Conservation (phyloP, 1,140 invertebrate genomes). For the Drosophila erecta region DNA sequence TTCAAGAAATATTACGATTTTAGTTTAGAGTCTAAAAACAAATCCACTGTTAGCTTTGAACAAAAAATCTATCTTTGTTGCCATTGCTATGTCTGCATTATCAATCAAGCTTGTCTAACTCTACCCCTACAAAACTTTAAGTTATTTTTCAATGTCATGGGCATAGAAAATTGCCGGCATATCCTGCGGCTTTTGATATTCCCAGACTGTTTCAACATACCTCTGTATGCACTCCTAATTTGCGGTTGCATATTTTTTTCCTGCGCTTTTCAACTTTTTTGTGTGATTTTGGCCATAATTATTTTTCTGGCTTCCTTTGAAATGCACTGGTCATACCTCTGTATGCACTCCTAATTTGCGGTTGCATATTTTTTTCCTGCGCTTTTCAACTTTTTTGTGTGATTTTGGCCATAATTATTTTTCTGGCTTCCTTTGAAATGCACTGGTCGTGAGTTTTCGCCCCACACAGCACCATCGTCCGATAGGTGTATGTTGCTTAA, state of each 20-base stretch:
- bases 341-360: constrained; percentile 47
- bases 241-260: constrained; percentile 13
- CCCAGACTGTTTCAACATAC: background rate
- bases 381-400: constrained; percentile 37
- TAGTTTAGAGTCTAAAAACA: too few relatives aligned
- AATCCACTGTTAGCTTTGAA: too few relatives aligned
- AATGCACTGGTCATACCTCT: constrained; percentile 27
- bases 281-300: constrained; percentile 66
- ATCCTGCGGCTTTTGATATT: constrained; percentile 42
- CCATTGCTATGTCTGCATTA: background rate
- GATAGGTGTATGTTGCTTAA: background rate
- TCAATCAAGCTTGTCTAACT: constrained; percentile 8
- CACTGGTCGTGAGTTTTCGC: constrained; percentile 24
- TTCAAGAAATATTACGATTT: too few relatives aligned
- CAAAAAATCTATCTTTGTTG: background rate
- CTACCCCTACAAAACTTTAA: background rate
- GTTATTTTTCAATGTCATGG: constrained; percentile 58
- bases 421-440: constrained; percentile 33
- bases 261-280: constrained; percentile 18
- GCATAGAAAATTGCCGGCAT: constrained; percentile 7
- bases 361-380: constrained; percentile 2
- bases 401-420: constrained; percentile 70
- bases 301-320: constrained; percentile 47
- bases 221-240: constrained; percentile 57
- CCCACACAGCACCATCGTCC: background rate